A percentile compares a stretch with the other conserved stretches of the same genome.
Evolutionary conservation across 2,888 invertebrate genomes (phyloP).

Genomic region (Diloba caeruleocephala): DNA sequence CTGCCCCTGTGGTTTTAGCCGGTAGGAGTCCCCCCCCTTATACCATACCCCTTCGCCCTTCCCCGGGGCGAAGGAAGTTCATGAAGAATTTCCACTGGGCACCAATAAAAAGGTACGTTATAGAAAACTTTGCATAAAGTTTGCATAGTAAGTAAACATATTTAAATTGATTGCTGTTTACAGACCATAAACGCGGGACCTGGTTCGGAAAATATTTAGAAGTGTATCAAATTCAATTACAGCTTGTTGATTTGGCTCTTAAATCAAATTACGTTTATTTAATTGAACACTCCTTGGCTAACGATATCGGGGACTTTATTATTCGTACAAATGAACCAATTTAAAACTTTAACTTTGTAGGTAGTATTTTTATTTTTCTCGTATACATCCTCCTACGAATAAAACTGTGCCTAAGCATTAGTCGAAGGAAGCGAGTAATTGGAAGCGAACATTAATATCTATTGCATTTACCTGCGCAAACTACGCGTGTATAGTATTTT

Average conservation of each 20-base stretch:
- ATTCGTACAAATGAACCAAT: conserved; percentile 19
- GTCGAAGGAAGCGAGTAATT: too few relatives aligned
- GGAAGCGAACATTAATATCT: too few relatives aligned
- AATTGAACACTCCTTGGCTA: conserved; percentile 44
- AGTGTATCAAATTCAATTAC: conserved; percentile 44
- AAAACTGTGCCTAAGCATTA: not conserved
- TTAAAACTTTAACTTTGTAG: conserved; percentile 15
- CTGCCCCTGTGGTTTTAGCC: too few relatives aligned
- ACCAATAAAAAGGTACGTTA: too few relatives aligned
- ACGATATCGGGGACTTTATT: conserved; percentile 28
- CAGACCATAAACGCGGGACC: conserved; percentile 11
- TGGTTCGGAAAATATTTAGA: conserved; percentile 24
- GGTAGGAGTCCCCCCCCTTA: too few relatives aligned
- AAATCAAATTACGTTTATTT: conserved; percentile 53
- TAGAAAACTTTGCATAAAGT: conserved; percentile 13
- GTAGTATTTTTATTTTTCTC: conserved; percentile 4
- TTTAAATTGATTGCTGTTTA: conserved; percentile 36
- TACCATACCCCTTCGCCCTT: too few relatives aligned
- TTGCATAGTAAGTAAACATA: conserved; percentile 26
- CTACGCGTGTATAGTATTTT: too few relatives aligned
- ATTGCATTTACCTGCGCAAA: too few relatives aligned
- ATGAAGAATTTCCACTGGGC: too few relatives aligned
- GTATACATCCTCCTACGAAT: not conserved
- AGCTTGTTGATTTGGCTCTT: conserved; percentile 44
- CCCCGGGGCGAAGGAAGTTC: too few relatives aligned